Conservation (phyloP, 2,113 vertebrate genomes). For the Gallinago paraguaiae region DNA sequence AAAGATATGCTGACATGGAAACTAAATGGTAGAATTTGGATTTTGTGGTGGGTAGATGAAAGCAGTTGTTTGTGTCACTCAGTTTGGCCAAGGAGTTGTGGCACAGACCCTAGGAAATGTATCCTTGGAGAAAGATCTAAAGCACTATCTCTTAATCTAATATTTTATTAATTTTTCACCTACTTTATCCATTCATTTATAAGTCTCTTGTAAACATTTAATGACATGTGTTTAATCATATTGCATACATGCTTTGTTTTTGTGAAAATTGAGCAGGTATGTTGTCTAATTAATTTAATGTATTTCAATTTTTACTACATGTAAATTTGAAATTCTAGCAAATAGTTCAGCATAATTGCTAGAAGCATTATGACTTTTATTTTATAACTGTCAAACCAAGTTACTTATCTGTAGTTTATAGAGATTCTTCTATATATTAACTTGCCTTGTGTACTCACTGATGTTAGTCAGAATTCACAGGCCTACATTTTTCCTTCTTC, state of each 20-base stretch:
- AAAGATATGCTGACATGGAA: not conserved
- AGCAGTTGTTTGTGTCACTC: not conserved
- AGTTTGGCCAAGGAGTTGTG: not conserved
- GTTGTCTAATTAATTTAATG: not conserved
- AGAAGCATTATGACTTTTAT: not conserved
- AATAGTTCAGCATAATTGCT: not conserved
- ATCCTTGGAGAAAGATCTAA: not conserved
- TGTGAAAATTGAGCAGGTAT: not conserved
- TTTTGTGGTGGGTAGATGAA: not conserved
- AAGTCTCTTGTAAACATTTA: not conserved
- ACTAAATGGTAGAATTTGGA: not conserved
- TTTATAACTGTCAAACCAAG: not conserved
- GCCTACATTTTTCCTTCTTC: not conserved
- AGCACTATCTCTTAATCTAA: not conserved
- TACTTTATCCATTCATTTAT: not conserved
- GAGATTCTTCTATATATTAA: not conserved
- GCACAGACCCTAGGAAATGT: rapidly evolving
- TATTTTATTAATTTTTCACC: not conserved
- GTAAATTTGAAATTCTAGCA: not conserved
- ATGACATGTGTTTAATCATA: not conserved
- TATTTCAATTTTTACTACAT: not conserved
- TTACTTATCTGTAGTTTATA: not conserved
- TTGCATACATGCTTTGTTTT: not conserved
- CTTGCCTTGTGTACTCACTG: not conserved
- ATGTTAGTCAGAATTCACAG: not conserved